Conservation (phyloP, 2,113 vertebrate species). For the Crotalus horridus region DNA sequence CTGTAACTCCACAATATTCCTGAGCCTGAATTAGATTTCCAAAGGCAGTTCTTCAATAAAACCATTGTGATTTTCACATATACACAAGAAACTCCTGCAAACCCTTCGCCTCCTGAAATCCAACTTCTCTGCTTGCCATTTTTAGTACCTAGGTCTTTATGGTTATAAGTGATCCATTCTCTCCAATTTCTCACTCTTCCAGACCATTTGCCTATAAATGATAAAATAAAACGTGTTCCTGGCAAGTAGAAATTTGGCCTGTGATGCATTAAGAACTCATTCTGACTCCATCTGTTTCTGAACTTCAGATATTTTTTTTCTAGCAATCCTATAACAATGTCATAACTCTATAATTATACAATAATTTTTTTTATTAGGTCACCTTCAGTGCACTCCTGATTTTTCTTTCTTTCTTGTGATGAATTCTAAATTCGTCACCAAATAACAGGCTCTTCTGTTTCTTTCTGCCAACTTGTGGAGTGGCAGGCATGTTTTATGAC, state of each 20-base stretch:
- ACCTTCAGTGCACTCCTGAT: background rate
- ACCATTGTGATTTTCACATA: background rate
- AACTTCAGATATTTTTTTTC: background rate
- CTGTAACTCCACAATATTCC: background rate
- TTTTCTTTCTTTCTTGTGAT: background rate
- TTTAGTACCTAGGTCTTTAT: background rate
- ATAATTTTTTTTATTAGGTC: background rate
- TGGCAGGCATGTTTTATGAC: background rate
- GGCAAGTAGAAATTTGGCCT: background rate
- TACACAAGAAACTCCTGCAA: background rate
- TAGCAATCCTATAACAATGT: background rate
- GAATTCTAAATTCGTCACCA: background rate
- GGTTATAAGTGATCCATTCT: background rate
- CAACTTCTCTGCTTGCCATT: background rate
- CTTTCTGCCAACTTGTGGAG: background rate
- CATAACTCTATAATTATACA: background rate
- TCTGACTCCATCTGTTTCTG: background rate
- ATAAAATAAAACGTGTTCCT: background rate
- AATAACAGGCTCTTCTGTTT: background rate
- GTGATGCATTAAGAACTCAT: background rate
- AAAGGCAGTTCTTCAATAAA: background rate
- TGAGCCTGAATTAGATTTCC: background rate
- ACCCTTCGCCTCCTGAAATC: background rate
- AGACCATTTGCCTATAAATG: background rate
- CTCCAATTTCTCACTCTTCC: background rate